Percentiles rank a stretch among this genome's conserved stretches.
Evolutionary conservation across 2,113 vertebrate species (phyloP).

Genomic region (Corydoras maculifer): DNA sequence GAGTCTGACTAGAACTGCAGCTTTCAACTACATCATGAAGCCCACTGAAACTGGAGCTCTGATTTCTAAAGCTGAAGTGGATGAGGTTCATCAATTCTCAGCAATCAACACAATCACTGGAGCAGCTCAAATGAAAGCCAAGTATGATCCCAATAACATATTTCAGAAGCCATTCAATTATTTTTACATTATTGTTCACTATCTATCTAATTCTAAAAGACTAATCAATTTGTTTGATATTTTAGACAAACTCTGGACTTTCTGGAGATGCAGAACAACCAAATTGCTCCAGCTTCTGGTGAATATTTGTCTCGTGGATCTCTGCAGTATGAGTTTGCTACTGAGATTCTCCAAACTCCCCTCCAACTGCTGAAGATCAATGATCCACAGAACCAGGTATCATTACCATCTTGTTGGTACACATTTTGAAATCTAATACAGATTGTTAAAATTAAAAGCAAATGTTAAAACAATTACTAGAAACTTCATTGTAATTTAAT

Average conservation of each 20-base stretch:
- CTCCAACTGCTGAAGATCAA: conserved; percentile 63
- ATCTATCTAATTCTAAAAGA: no score
- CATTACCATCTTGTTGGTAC: no score
- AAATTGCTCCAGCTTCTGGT: conserved; percentile 26
- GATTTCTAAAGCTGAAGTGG: conserved; percentile 63
- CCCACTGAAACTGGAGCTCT: conserved; percentile 44
- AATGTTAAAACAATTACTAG: no score
- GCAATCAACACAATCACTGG: conserved; percentile 63
- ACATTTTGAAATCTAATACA: no score
- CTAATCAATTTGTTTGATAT: no score
- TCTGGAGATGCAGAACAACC: conserved; percentile 51
- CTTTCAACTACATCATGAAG: conserved; percentile 70
- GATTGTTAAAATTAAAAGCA: no score
- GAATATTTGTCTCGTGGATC: conserved; percentile 53
- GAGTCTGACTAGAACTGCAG: conserved; percentile 63
- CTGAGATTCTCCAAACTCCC: conserved; percentile 60
- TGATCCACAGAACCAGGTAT: conserved; percentile 58
- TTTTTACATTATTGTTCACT: background rate
- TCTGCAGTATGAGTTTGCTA: conserved; percentile 63
- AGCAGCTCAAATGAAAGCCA: conserved; percentile 66
- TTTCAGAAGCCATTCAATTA: background rate
- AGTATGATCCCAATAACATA: conserved; percentile 51
- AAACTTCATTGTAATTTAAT: no score
- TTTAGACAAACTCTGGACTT: conserved; percentile 66
- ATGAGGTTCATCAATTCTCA: conserved; percentile 70